Conservation (phyloP, 2,888 invertebrate genomes). For the Nemotelus pantherinus region DNA sequence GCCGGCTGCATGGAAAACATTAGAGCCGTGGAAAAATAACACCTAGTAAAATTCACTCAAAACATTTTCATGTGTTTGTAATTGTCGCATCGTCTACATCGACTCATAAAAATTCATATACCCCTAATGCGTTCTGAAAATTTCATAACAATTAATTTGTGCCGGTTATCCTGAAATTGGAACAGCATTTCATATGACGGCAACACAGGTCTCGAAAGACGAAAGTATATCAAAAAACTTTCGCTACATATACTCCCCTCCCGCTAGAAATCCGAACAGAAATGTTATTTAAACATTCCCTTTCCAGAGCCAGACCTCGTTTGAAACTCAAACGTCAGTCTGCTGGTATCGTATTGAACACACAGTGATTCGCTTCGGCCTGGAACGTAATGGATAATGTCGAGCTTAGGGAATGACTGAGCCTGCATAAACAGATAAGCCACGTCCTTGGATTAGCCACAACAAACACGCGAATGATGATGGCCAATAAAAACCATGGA, state of each 20-base stretch:
- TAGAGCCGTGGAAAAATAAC: background rate
- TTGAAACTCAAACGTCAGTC: slow-evolving; percentile 20
- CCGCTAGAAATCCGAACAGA: slow-evolving; percentile 31
- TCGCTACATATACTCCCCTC: background rate
- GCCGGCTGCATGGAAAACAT: background rate
- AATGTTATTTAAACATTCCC: slow-evolving; percentile 8
- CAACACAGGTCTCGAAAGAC: background rate
- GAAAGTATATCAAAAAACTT: slow-evolving; percentile 16
- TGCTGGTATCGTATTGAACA: slow-evolving; percentile 30
- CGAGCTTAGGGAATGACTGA: slow-evolving; percentile 45
- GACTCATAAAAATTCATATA: too few relatives aligned
- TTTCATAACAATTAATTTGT: background rate
- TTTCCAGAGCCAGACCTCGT: slow-evolving; percentile 4
- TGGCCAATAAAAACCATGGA: slow-evolving; percentile 46
- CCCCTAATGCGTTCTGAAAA: background rate
- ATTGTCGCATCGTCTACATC: too few relatives aligned
- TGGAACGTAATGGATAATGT: slow-evolving; percentile 25
- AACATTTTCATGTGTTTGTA: too few relatives aligned
- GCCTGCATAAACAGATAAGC: slow-evolving; percentile 52
- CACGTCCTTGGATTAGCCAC: slow-evolving; percentile 51
- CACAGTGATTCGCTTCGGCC: background rate
- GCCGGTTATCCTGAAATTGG: background rate
- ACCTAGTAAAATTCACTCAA: too few relatives aligned
- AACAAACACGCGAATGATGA: slow-evolving; percentile 48
- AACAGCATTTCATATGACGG: slow-evolving; percentile 6